Conservation (phyloP, 2,888 invertebrate species). For the Tetranychus truncatus region DNA sequence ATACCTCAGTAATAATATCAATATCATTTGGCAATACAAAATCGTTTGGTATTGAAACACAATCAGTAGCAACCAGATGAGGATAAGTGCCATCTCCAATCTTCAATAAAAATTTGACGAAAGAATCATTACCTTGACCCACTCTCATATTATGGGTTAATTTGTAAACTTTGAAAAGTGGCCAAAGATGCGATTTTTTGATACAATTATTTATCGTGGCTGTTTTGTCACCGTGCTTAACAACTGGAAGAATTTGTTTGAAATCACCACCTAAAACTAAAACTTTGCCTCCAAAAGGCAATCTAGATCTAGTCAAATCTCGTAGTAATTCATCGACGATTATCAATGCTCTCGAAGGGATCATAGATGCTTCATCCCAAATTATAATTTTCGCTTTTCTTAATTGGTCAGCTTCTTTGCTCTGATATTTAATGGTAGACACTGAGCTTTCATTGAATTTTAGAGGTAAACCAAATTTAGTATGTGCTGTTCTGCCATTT, state of each 20-base stretch:
- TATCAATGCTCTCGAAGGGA: slow-evolving; percentile 9
- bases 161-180: slow-evolving; percentile 13
- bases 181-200: slow-evolving; percentile 15
- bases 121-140: background rate
- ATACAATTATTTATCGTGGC: slow-evolving; percentile 15
- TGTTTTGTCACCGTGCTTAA: slow-evolving; percentile 15
- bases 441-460: slow-evolving; percentile 12
- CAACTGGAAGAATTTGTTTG: slow-evolving; percentile 20
- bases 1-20: background rate
- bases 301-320: slow-evolving; percentile 17
- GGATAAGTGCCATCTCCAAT: background rate
- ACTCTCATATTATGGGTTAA: slow-evolving; percentile 20
- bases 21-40: background rate
- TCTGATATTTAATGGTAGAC: slow-evolving; percentile 13
- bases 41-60: background rate
- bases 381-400: slow-evolving; percentile 12
- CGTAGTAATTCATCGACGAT: slow-evolving; percentile 17
- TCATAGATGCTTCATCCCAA: slow-evolving; percentile 20
- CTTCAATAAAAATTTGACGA: slow-evolving; percentile 2
- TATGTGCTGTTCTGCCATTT: slow-evolving; percentile 22
- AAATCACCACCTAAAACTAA: slow-evolving; percentile 23
- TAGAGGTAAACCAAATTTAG: slow-evolving; percentile 22
- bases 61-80: background rate
- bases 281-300: slow-evolving; percentile 22
- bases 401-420: slow-evolving; percentile 6